A percentile compares a stretch with the other conserved stretches of the same genome.
phyloP scores from a whole-genome alignment of 2,888 invertebrate species.

The Eupeodes luniger region DNA sequence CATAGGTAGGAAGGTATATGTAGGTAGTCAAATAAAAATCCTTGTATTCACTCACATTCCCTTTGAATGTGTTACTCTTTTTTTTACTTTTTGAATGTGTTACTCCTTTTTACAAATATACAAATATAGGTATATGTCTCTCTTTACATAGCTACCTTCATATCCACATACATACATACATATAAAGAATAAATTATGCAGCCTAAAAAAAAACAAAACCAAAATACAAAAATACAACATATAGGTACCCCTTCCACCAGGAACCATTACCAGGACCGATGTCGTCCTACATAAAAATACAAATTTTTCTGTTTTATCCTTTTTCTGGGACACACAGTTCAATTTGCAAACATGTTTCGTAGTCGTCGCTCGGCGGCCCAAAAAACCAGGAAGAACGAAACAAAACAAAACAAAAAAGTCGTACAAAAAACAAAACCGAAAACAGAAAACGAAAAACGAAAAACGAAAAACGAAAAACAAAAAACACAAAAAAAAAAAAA shows the following conservation, averaged over 20 bases:
- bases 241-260: background rate
- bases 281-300: slow-evolving; percentile 73
- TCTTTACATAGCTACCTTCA: background rate
- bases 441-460: slow-evolving; percentile 13
- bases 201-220: background rate
- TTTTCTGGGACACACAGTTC: slow-evolving; percentile 49
- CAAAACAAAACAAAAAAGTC: slow-evolving; percentile 42
- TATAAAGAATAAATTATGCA: background rate
- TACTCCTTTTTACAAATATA: background rate
- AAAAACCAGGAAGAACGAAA: slow-evolving; percentile 39
- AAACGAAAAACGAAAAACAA: slow-evolving; percentile 3
- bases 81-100: slow-evolving; percentile 43
- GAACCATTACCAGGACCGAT: slow-evolving; percentile 1
- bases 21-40: slow-evolving; percentile 2
- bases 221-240: background rate
- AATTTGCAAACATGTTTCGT: slow-evolving; percentile 33
- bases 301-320: slow-evolving; percentile 35
- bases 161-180: background rate
- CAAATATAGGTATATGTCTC: background rate
- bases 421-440: background rate
- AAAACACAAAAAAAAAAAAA: background rate
- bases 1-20: background rate
- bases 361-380: background rate
- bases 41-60: slow-evolving; percentile 43
- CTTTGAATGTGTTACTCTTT: slow-evolving; percentile 37